phyloP scores from a whole-genome alignment of 2,888 invertebrate species.

The Cetonia aurata region DNA sequence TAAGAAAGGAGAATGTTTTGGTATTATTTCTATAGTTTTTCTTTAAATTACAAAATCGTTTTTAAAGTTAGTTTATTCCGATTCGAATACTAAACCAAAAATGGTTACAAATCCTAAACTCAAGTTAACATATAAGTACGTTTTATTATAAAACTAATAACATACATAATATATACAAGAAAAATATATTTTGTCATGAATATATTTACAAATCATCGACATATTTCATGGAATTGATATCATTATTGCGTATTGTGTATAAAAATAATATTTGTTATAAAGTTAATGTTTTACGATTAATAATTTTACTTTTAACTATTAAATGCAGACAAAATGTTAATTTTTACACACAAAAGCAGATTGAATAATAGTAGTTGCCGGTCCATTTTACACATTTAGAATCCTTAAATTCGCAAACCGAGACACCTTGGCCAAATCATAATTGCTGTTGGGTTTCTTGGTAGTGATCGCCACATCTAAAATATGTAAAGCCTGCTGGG shows the following conservation, averaged over 20 bases:
- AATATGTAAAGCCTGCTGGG: slow-evolving; percentile 58
- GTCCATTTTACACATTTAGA: slow-evolving; percentile 12
- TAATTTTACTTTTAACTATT: background rate
- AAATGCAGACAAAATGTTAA: background rate
- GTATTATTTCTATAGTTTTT: too few species aligned
- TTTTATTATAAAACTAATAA: slow-evolving; percentile 41
- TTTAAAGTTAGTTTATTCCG: too few species aligned
- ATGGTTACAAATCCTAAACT: too few species aligned
- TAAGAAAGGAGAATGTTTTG: too few species aligned
- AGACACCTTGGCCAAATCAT: slow-evolving; percentile 56
- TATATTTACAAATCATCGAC: slow-evolving; percentile 35
- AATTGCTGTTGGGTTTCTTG: slow-evolving; percentile 60
- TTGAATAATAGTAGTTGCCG: background rate
- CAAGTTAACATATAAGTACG: slow-evolving; percentile 6
- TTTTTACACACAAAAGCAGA: background rate
- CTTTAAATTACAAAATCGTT: too few species aligned
- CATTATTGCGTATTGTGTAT: background rate
- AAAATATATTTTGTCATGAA: slow-evolving; percentile 10
- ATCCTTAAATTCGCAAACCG: slow-evolving; percentile 20
- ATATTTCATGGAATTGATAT: too few species aligned
- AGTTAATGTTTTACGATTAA: background rate
- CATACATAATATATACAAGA: slow-evolving; percentile 33
- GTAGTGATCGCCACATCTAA: slow-evolving; percentile 62
- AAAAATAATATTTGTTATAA: background rate
- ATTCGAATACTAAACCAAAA: too few species aligned